A percentile compares a stretch with the other conserved stretches of the same genome.
These are phyloP conservation scores for Zygaena filipendulae DNA, from an alignment of 2,888 invertebrate species.

Conservation along the genomic window DNA sequence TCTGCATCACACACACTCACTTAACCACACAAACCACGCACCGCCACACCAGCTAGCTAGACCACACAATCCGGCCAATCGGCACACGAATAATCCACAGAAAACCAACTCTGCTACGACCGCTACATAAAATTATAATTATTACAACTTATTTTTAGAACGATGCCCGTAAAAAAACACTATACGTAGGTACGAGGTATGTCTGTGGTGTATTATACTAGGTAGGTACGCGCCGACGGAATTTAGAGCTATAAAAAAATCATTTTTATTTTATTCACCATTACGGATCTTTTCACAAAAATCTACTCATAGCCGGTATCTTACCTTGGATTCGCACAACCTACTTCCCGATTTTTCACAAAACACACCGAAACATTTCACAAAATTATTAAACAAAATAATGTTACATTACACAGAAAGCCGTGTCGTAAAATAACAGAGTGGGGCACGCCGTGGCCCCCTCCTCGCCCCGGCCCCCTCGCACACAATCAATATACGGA, in stretches of 20 bases:
- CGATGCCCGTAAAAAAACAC: constrained; percentile 70
- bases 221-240: constrained; percentile 65
- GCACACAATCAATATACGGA: constrained; percentile 70
- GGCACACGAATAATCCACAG: constrained; percentile 52
- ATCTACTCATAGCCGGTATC: constrained; percentile 38
- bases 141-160: constrained; percentile 70
- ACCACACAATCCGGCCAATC: constrained; percentile 15
- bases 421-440: constrained; percentile 71
- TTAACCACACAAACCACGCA: constrained; percentile 48
- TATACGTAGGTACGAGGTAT: constrained; percentile 69
- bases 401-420: constrained; percentile 71
- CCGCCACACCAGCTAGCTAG: no score
- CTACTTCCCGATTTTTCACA: constrained; percentile 62
- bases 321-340: constrained; percentile 59
- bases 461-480: constrained; percentile 65
- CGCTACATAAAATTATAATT: constrained; percentile 70
- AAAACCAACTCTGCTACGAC: constrained; percentile 61
- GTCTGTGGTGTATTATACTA: constrained; percentile 61
- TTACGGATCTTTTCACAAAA: constrained; percentile 40
- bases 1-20: constrained; percentile 62
- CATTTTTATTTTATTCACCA: constrained; percentile 50
- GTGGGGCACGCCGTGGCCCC: constrained; percentile 70
- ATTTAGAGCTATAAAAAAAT: constrained; percentile 58
- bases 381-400: constrained; percentile 67
- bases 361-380: constrained; percentile 68